These are phyloP conservation scores for Habroteleia sp. DNA, from an alignment of 2,888 invertebrate species.

Conservation along the genomic window DNA sequence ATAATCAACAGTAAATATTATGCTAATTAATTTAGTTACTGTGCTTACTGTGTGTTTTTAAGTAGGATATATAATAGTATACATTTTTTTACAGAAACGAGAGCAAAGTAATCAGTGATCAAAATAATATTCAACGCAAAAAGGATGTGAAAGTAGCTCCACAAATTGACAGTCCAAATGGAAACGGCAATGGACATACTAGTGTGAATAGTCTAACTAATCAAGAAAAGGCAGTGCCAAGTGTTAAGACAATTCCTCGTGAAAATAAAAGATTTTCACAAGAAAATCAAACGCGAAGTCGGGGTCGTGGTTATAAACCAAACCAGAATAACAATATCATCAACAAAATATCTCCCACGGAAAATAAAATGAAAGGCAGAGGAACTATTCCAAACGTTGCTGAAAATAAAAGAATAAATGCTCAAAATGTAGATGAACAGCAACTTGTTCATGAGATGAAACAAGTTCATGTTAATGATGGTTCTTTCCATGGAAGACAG, in stretches of 20 bases:
- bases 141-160: constrained; percentile 71
- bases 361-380: constrained; percentile 76
- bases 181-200: constrained; percentile 70
- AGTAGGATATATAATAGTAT: no score
- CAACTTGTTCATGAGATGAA: constrained; percentile 76
- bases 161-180: constrained; percentile 72
- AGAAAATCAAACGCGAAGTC: constrained; percentile 74
- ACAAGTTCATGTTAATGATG: constrained; percentile 73
- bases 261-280: constrained; percentile 74
- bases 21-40: no score
- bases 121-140: constrained; percentile 76
- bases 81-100: constrained; percentile 74
- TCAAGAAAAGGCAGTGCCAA: constrained; percentile 19
- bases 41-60: no score
- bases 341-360: constrained; percentile 70
- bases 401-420: constrained; percentile 73
- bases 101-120: constrained; percentile 74
- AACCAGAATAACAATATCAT: constrained; percentile 75
- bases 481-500: constrained; percentile 74
- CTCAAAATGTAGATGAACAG: constrained; percentile 73
- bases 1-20: constrained; percentile 68
- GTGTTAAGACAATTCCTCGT: constrained; percentile 68
- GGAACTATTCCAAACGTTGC: constrained; percentile 68
- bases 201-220: constrained; percentile 16
- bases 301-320: constrained; percentile 77